Evolutionary conservation across 2,888 invertebrate species (phyloP), one percentile per base, ranked within the genome.

Genomic region (Agrilus cyanescens): DNA sequence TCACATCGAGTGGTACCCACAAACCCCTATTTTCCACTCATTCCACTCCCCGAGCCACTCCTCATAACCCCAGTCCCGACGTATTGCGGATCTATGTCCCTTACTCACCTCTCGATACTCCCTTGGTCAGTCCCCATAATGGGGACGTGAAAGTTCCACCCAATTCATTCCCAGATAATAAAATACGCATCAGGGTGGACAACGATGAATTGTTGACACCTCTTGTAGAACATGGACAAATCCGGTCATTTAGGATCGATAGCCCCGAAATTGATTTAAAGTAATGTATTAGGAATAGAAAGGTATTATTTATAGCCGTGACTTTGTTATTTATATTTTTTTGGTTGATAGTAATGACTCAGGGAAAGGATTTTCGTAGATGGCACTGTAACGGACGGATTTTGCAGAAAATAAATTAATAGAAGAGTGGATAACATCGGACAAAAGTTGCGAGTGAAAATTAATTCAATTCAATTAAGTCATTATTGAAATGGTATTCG

Each of bases 81-180:
- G 76, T 85, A 36, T 76, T 86, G 38, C 73, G 85, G 46, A 85
- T 86, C 50, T 85, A 84, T 64, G 85, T 86, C 41, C 83, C 85
- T 2, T 85, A 85, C 63, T 75, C 76, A n/a, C 76, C 76, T 10
- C 59, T 75, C 1, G 75, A 73, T 40, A 67, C 60, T 57, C 75
- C 53, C 53, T 68, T 59, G 56, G 69, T 63, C 57, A 73, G 51
- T 62, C 70, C 71, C 48, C 73, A 74, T 37, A 75, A 72, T 41
- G 57, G 57, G 31, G 57, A 57, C 42, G 35, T 55, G 37, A 67
- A 68, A 50, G 66, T 66, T 40, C 58, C 68, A 44, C 73, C 71
- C 14, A 74, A 76, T 31, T 67, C 75, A 7, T 71, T 73, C 50
- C 71, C 72, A 8, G 76, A 82, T 41, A 84, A 85, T 63, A 76